A percentile compares a stretch with the other conserved stretches of the same genome.
Conservation (phyloP, 1,140 invertebrate genomes). For the Neodiprion pinetum region DNA sequence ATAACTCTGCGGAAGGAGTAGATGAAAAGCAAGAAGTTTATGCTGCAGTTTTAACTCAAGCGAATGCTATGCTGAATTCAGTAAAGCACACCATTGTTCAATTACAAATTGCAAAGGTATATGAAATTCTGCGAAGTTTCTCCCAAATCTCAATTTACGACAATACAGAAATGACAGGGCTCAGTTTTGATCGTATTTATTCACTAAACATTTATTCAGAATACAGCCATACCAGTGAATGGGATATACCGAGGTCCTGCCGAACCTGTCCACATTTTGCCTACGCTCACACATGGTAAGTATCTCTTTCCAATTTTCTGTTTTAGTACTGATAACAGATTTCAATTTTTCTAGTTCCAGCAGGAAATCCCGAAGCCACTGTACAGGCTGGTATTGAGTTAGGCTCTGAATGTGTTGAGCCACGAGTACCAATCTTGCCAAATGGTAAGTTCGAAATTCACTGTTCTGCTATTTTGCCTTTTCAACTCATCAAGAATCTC, state of each 20-base stretch:
- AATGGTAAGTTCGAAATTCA: slow-evolving; percentile 43
- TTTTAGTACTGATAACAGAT: slow-evolving; percentile 25
- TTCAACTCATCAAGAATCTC: slow-evolving; percentile 5
- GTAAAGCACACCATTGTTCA: slow-evolving; percentile 98
- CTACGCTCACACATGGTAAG: slow-evolving; percentile 47
- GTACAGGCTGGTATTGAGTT: slow-evolving; percentile 69
- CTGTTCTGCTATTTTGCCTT: slow-evolving; percentile 2
- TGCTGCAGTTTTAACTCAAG: slow-evolving; percentile 51
- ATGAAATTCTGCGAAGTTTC: slow-evolving; percentile 24
- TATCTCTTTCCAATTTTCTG: slow-evolving; percentile 11
- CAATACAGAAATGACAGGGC: no score
- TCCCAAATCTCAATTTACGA: slow-evolving; percentile 3
- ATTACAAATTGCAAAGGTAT: slow-evolving; percentile 96
- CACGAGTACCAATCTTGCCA: slow-evolving; percentile 41
- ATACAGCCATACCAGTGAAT: slow-evolving; percentile 87
- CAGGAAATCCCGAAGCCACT: slow-evolving; percentile 45
- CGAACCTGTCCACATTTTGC: slow-evolving; percentile 41
- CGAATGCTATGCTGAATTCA: slow-evolving; percentile 59
- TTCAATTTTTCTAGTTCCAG: slow-evolving; percentile 30
- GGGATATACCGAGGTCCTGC: slow-evolving; percentile 77
- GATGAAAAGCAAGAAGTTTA: slow-evolving; percentile 52
- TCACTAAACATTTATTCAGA: slow-evolving; percentile 64
- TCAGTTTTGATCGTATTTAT: neutral
- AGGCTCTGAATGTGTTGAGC: slow-evolving; percentile 68
- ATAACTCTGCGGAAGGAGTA: slow-evolving; percentile 36